Evolutionary conservation across 2,113 vertebrate species (phyloP).

Genomic region (Nothoprocta pentlandii): DNA sequence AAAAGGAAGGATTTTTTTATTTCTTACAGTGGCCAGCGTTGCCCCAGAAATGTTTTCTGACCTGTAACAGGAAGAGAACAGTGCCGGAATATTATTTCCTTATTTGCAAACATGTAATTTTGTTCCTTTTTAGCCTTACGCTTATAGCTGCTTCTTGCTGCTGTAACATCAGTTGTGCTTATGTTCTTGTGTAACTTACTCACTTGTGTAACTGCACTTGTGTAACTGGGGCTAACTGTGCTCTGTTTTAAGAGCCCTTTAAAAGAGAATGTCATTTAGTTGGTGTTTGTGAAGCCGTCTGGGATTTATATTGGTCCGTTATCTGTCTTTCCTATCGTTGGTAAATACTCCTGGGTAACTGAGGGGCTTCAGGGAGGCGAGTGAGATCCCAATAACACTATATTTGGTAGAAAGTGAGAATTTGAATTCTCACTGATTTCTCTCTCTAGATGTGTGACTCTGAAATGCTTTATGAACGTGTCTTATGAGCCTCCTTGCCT

Average conservation of each 20-base stretch:
- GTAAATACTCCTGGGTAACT: neutral
- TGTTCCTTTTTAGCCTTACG: neutral
- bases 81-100: too few species aligned
- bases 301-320: neutral
- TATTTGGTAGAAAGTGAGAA: neutral
- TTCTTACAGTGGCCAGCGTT: neutral
- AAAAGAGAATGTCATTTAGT: neutral
- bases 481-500: too few species aligned
- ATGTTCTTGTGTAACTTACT: neutral
- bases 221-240: neutral
- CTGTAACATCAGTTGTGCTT: neutral
- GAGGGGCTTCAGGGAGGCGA: neutral
- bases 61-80: accelerated
- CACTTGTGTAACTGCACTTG: neutral
- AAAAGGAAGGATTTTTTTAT: neutral
- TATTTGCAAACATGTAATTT: neutral
- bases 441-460: neutral
- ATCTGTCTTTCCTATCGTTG: accelerated
- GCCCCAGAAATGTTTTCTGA: neutral
- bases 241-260: neutral
- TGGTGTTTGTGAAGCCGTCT: neutral
- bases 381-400: accelerated
- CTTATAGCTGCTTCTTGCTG: neutral
- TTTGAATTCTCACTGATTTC: accelerated
- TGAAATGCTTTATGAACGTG: neutral